Evolutionary conservation across 2,888 invertebrate genomes (phyloP), one percentile per base, ranked within the genome.

Genomic region (Abscondita cerata): DNA sequence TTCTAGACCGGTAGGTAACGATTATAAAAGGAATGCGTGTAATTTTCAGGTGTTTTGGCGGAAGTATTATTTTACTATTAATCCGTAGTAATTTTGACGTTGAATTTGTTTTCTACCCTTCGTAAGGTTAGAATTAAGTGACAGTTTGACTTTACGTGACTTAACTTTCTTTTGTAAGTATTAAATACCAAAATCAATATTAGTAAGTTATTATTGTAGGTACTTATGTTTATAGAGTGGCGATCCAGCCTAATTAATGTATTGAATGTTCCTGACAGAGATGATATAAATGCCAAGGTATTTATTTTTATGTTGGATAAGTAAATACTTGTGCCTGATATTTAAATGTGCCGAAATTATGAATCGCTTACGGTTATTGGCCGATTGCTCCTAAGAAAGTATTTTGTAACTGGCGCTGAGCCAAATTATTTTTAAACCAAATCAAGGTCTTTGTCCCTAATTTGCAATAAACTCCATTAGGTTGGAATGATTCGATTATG

Each of bases 251-350:
- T 70, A 44, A 60, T 63, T 46, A 66, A 63, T 36, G 68, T 70
- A 13, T 41, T 63, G 34, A 52, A 47, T 15, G 44, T 54, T 40
- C 66, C 66, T 8, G 68, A 70, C 51, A 58, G 64, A 59, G 70
- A 70, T 59, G 59, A 58, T 25, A 51, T 52, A 16, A 70, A 70
- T 56, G 34, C 68, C 4, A 70, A 70, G 70, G 70, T 70, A 69
- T 40, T 56, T 59, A 56, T 48, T 25, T 25, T 25, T n/a, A n/a
- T 25, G 25, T 25, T 25, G 25, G 25, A 25, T 25, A 25, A 25
- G 25, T 25, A 25, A 38, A 31, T 44, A 41, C 31, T 38, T 50
- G 13, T 40, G 19, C 4, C 13, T 2, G 6, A 52, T 25, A 25
- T 19, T 34, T 25, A 25, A 25, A 25, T 25, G 6, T 25, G 25